Conservation (phyloP, 2,888 invertebrate species). For the Seira musarum region DNA sequence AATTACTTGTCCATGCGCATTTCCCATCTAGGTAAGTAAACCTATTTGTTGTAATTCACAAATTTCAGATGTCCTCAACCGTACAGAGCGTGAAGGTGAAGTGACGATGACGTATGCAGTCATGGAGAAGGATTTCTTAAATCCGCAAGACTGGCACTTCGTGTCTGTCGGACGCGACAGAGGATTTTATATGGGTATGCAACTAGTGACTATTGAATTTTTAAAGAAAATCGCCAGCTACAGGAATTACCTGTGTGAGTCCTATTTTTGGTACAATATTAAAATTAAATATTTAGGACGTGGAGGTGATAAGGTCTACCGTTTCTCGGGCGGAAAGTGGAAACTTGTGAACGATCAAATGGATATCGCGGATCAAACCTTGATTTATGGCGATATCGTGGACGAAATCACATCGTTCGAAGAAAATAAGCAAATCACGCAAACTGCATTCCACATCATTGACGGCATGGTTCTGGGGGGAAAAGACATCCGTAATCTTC, state of each 20-base stretch:
- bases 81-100: conserved; percentile 63
- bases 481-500: conserved; percentile 76
- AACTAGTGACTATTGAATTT: background rate
- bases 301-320: conserved; percentile 76
- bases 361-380: conserved; percentile 80
- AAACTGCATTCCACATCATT: conserved; percentile 81
- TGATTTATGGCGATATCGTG: conserved; percentile 83
- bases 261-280: background rate
- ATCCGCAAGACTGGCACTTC: conserved; percentile 65
- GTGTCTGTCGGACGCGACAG: conserved; percentile 65
- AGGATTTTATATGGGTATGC: conserved; percentile 65
- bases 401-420: conserved; percentile 78
- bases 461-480: conserved; percentile 85
- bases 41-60: background rate
- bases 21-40: background rate
- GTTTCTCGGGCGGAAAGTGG: conserved; percentile 74
- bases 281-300: conserved; percentile 70
- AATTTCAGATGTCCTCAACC: conserved; percentile 51
- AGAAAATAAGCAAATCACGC: conserved; percentile 75
- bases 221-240: too few species aligned
- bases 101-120: conserved; percentile 50
- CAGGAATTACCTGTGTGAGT: background rate
- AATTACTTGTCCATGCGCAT: background rate
- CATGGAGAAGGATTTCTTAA: conserved; percentile 59
- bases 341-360: conserved; percentile 72